Evolutionary conservation across 2,888 invertebrate species (phyloP).

Genomic region (Phyto melanocephala): DNA sequence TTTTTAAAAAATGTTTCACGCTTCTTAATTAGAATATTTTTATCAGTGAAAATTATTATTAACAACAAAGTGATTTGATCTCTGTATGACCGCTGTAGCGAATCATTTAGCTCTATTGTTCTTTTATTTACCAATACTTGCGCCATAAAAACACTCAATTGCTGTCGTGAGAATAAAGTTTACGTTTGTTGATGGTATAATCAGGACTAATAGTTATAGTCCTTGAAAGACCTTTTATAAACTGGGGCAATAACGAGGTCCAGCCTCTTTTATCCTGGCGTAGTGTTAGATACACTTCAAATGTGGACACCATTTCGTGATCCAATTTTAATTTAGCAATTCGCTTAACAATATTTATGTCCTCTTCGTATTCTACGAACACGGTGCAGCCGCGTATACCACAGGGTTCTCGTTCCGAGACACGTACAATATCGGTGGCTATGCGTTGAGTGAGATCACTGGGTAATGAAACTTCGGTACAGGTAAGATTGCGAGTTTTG

Average conservation of each 20-base stretch:
- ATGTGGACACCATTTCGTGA: slow-evolving; percentile 92
- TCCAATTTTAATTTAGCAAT: slow-evolving; percentile 92
- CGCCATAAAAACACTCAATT: slow-evolving; percentile 18
- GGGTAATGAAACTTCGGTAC: slow-evolving; percentile 92
- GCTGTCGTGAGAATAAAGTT: slow-evolving; percentile 84
- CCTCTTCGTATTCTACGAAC: slow-evolving; percentile 89
- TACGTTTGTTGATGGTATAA: slow-evolving; percentile 93
- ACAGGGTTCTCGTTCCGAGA: slow-evolving; percentile 94
- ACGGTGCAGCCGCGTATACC: slow-evolving; percentile 92
- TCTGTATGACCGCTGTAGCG: background rate
- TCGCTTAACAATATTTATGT: slow-evolving; percentile 81
- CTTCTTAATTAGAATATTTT: slow-evolving; percentile 34
- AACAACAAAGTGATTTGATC: background rate
- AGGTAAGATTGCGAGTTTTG: slow-evolving; percentile 87
- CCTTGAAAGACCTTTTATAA: slow-evolving; percentile 92
- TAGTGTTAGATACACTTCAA: slow-evolving; percentile 92
- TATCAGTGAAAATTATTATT: background rate
- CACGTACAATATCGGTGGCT: slow-evolving; percentile 87
- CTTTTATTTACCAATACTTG: background rate
- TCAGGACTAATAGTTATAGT: slow-evolving; percentile 92
- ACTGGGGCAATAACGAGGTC: slow-evolving; percentile 92
- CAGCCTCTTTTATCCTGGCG: slow-evolving; percentile 92
- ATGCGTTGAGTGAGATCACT: slow-evolving; percentile 89
- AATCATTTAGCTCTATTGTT: background rate
- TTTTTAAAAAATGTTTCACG: slow-evolving; percentile 25